Evolutionary conservation across 1,140 invertebrate genomes (phyloP).

Genomic region (Bombus fervidus): DNA sequence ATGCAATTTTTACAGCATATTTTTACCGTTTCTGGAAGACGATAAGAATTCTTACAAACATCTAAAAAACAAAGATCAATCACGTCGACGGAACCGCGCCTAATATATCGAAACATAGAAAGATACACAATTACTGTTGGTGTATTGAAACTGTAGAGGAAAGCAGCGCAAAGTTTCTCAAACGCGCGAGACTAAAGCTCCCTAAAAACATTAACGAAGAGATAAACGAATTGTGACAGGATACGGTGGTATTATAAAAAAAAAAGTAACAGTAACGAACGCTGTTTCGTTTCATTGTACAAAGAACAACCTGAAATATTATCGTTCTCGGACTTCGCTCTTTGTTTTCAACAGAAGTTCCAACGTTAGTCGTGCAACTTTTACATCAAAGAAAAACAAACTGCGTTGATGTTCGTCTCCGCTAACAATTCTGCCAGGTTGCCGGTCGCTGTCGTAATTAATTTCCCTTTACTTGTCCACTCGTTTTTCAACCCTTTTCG

Average conservation of each 20-base stretch:
- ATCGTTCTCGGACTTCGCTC: not conserved
- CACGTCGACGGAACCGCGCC: not conserved
- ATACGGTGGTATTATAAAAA: not conserved
- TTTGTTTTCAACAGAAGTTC: not conserved
- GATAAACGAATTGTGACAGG: not conserved
- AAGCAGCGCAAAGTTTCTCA: not conserved
- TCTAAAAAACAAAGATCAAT: not conserved
- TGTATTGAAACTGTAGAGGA: too few species aligned
- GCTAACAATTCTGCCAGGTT: not conserved
- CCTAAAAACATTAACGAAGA: conserved; percentile 7
- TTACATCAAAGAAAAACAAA: conserved; percentile 12
- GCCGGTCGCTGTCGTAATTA: conserved; percentile 20
- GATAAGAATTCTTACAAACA: not conserved
- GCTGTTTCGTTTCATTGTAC: not conserved
- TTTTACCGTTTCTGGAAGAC: not conserved
- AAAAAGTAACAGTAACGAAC: not conserved
- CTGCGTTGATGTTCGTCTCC: not conserved
- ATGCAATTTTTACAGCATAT: not conserved
- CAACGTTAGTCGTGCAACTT: not conserved
- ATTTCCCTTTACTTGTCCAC: conserved; percentile 27
- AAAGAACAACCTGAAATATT: not conserved
- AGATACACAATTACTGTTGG: not conserved
- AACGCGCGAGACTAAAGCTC: not conserved
- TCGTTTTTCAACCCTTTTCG: conserved; percentile 3
- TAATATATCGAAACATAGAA: not conserved